Evolutionary conservation across 2,888 invertebrate species (phyloP), one percentile per base, ranked within the genome.

Genomic region (Phortica okadai): DNA sequence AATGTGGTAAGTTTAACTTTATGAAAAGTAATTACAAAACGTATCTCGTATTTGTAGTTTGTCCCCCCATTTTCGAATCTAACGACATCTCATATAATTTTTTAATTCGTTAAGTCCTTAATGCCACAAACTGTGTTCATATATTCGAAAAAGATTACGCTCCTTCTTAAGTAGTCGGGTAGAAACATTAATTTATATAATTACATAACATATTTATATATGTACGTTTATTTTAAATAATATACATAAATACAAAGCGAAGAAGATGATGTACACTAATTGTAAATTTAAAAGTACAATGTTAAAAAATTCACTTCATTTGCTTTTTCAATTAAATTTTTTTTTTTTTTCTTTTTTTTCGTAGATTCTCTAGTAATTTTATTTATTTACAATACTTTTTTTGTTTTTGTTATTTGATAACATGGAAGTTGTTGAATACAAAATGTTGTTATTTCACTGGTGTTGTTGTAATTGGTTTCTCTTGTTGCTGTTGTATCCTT

Each of bases 1-100:
- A 94, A 94, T 89, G 92, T 89, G 41, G 59, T 74, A 64, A 79
- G 79, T 75, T 45, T 67, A 8, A n/a, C 4, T 41, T 67, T 67
- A 42, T 42, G 45, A 45, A 8, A 45, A 45, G 45, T 45, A 45
- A 21, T 21, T 21, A 21, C 21, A 21, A 21, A 21, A 21, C 21
- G 21, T 21, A 21, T 21, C 21, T 21, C 21, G 21, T 21, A 21
- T 21, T 21, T 45, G 45, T 45, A 1, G 10, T 8, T 45, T 45
- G 45, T 45, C 45, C 7, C 45, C 45, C 45, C 6, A 21, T 21
- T 21, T 21, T 21, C 21, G 21, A 21, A 21, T 21, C 21, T 21
- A 21, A 21, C 21, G 21, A 21, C 21, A 21, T 21, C 21, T 21
- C 50, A 50, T 7, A 10, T 7, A 50, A 50, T 11, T 50, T 50